Conservation (phyloP, 2,797 vertebrate species). For the Vireo griseus region DNA sequence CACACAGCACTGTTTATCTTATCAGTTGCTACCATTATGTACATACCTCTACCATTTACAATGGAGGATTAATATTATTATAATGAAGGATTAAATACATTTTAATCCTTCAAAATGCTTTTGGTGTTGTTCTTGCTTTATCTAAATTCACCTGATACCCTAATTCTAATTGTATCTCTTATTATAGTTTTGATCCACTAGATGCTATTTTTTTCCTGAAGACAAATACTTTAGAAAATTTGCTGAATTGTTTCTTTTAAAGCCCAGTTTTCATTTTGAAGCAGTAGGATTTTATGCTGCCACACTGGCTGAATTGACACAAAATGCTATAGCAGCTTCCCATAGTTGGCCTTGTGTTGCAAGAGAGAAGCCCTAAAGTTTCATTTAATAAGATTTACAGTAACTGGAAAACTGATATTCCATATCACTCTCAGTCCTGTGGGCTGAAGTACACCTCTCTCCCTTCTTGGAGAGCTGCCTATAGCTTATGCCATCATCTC, state of each 20-base stretch:
- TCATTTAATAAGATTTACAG: background rate
- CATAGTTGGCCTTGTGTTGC: background rate
- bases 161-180: background rate
- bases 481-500: background rate
- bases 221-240: background rate
- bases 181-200: background rate
- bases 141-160: background rate
- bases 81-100: no score
- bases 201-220: background rate
- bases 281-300: background rate
- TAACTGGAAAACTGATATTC: background rate
- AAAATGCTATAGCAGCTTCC: background rate
- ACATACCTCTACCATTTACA: background rate
- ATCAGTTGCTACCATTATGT: background rate
- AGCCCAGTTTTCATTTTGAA: background rate
- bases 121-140: background rate
- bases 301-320: background rate
- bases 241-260: background rate
- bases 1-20: background rate
- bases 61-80: no score
- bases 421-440: background rate
- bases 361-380: background rate
- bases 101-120: background rate
- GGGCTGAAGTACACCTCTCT: background rate
- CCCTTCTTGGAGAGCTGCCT: background rate